Base-by-base conservation (phyloP, 92 coral and sea anemone species). In the Chrysogorgia sp. region DNA sequence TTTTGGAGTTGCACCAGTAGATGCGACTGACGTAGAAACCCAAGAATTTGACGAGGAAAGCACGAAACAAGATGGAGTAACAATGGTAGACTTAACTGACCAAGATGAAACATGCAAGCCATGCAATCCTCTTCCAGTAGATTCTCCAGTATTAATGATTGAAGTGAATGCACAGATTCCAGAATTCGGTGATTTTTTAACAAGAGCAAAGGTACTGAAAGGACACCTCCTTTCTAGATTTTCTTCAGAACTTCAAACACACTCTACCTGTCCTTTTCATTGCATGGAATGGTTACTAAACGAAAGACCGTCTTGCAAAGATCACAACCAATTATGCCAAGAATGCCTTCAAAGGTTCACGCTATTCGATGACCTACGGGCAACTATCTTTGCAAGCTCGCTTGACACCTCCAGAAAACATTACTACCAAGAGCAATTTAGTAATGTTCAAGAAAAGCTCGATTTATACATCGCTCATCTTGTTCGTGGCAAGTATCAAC, bases 201-300 rank as follows among this genome's bases (percentile, higher is more conserved):
- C 70, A 12, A 20, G 50, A 43, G 9, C 10, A 9, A 43, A 43
- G 17, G 17, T 43, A 8, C 40, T 74, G 2, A 81, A 66, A 62
- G 86, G 86, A 9, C 58, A 74, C 26, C 40, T 81, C 22, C 61
- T 86, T 28, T 40, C 77, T 0, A 84, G 80, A 21, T 85, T 85
- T 75, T 67, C 75, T n/a, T 15, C 52, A 25, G 58, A 80, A 58
- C 58, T 85, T 10, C 58, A 58, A 2, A 21, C 9, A 21, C 64
- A 58, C 21, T 58, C 21, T 15, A 58, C 64, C 13, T 58, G 64
- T 28, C 25, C 64, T n/a, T 70, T 70, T 22, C 89, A 85, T 40
- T 85, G 89, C 58, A 80, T 85, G 89, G 31, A 63, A 58, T 85
- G 81, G 81, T 72, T 66, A 43, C 59, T 85, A 33, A 65, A 65